Base-by-base conservation (phyloP, 2,113 vertebrate genomes). In the Paratilapia polleni region DNA sequence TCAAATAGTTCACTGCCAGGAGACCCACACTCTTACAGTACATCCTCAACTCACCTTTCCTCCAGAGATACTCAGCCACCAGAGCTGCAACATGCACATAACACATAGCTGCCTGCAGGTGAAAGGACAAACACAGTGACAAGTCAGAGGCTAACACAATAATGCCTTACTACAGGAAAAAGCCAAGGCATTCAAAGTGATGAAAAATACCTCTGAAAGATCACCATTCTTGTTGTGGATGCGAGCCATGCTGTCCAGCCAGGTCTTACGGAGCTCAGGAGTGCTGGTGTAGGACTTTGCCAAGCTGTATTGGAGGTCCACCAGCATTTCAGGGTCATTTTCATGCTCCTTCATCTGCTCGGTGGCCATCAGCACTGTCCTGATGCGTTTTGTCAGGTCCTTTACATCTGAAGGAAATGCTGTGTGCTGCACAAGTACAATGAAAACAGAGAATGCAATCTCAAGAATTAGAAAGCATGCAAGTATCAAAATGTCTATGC, bases 321-420 rank as follows among this genome's bases (percentile, higher is more conserved):
- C 98, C 80, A 99, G 95, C 98, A 99, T 99, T 95, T 99, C 98
- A 0, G 98, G 98, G 90, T 99, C 98, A 5, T 97, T 97, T 91
- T 99, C 98, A 0, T 99, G 98, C 85, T 99, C 98, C 94, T 99
- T 99, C 98, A 99, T 99, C 94, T 99, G 98, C 78, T 98, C 98
- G 0, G 98, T 99, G 92, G 98, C 98, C 98, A 99, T 99, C 81
- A 99, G 96, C 11, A 99, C 98, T 0, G 98, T 99, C 47, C 98
- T 96, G 91, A 99, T 99, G 38, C 98, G 96, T 88, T 99, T 99
- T 14, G 97, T 99, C 87, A 99, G 93, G 94, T 99, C 98, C 91
- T 99, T 99, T 38, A 99, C 98, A 0, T 99, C 98, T 1, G 97
- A 98, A 0, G 98, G 97, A 82, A 99, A 99, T 0, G 96, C 98